Evolutionary conservation across 2,113 vertebrate species (phyloP).

Genomic region (Colossoma macropomum): DNA sequence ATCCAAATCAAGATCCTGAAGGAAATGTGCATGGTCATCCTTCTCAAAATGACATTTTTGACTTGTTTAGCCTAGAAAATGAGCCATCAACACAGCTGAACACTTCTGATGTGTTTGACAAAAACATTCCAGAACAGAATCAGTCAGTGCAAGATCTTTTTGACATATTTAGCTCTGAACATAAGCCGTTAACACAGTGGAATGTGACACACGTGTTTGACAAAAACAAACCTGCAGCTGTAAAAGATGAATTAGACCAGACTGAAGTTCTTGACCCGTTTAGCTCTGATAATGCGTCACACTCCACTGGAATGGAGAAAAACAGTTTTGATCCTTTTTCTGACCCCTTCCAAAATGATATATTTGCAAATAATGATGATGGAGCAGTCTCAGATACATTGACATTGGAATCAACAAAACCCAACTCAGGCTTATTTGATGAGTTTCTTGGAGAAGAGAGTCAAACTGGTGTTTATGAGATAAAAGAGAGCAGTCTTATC

Average conservation of each 20-base stretch:
- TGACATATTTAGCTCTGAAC: conserved; percentile 68
- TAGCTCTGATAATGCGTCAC: neutral
- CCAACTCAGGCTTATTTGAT: conserved; percentile 34
- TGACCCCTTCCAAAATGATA: conserved; percentile 53
- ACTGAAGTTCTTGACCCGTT: neutral
- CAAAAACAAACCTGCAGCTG: neutral
- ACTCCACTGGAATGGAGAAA: neutral
- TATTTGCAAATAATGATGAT: conserved; percentile 57
- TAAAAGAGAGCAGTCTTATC: conserved; percentile 57
- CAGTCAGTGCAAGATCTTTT: conserved; percentile 50
- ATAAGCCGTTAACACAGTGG: neutral
- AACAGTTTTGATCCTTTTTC: conserved; percentile 11
- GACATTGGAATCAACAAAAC: conserved; percentile 3
- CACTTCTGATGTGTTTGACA: neutral
- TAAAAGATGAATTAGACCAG: neutral
- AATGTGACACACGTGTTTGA: neutral
- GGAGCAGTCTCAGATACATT: conserved; percentile 36
- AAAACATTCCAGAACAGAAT: conserved; percentile 6
- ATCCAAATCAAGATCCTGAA: conserved; percentile 34
- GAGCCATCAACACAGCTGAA: conserved; percentile 5
- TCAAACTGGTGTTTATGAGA: neutral
- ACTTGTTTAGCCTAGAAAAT: conserved; percentile 22
- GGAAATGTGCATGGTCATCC: neutral
- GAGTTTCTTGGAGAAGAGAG: conserved; percentile 60
- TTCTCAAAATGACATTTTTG: neutral